These are phyloP conservation scores for Diprion similis DNA, from an alignment of 1,140 invertebrate species.

Conservation along the genomic window DNA sequence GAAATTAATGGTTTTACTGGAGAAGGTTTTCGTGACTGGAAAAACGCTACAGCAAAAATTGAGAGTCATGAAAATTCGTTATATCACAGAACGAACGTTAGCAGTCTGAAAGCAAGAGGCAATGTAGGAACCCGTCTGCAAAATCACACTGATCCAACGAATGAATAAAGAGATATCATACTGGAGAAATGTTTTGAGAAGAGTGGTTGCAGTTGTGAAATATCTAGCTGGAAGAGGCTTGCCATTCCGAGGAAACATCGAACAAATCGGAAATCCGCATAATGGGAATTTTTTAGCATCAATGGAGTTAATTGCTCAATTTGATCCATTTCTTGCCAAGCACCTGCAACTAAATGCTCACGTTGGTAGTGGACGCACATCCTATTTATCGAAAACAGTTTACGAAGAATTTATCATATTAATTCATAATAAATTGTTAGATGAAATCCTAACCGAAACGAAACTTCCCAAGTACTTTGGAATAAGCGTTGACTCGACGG, in stretches of 20 bases:
- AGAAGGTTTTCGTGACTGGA: too few relatives aligned
- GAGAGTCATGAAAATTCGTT: too few relatives aligned
- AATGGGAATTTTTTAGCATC: constrained; percentile 36
- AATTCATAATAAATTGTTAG: constrained; percentile 28
- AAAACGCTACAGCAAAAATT: too few relatives aligned
- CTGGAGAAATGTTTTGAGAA: constrained; percentile 30
- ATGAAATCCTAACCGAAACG: constrained; percentile 31
- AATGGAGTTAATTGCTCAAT: constrained; percentile 32
- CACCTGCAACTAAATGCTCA: constrained; percentile 32
- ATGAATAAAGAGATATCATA: constrained; percentile 27
- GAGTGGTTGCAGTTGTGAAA: constrained; percentile 35
- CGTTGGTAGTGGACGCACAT: constrained; percentile 25
- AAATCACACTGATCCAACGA: constrained; percentile 19
- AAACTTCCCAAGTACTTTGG: constrained; percentile 47
- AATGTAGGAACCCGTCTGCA: constrained; percentile 25
- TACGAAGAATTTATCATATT: constrained; percentile 33
- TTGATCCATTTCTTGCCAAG: constrained; percentile 31
- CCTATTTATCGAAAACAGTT: constrained; percentile 28
- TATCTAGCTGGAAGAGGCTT: constrained; percentile 31
- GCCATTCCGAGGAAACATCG: constrained; percentile 32
- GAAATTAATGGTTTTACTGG: too few relatives aligned
- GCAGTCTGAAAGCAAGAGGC: constrained; percentile 19
- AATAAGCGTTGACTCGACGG: constrained; percentile 40
- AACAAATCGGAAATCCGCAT: constrained; percentile 28
- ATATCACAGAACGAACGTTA: too few relatives aligned